phyloP scores from a whole-genome alignment of 2,888 invertebrate genomes.

The Drosophila rubida region DNA sequence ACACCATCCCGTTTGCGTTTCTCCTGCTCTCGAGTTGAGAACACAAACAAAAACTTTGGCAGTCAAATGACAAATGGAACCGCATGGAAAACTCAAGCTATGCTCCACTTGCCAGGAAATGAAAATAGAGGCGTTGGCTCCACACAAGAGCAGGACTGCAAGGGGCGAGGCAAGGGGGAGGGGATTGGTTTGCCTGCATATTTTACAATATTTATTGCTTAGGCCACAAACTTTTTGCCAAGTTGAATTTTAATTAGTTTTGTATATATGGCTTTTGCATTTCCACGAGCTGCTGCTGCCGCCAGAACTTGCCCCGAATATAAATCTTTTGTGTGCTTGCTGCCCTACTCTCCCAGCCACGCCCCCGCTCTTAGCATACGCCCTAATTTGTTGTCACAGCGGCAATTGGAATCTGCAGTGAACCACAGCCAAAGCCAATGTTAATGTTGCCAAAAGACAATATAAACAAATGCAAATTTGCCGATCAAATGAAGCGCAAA shows the following conservation, averaged over 20 bases:
- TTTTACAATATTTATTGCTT: conserved; percentile 80
- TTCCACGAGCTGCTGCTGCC: conserved; percentile 20
- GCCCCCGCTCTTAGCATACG: conserved; percentile 17
- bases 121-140: conserved; percentile 31
- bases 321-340: conserved; percentile 60
- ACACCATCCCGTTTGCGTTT: background rate
- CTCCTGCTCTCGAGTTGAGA: conserved; percentile 38
- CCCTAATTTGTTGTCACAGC: conserved; percentile 58
- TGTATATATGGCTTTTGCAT: conserved; percentile 63
- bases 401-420: conserved; percentile 57
- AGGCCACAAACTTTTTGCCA: conserved; percentile 74
- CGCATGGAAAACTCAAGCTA: conserved; percentile 64
- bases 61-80: conserved; percentile 78
- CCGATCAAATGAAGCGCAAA: conserved; percentile 69
- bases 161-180: conserved; percentile 1
- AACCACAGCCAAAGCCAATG: conserved; percentile 36
- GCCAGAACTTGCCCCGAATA: conserved; percentile 59
- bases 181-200: conserved; percentile 55
- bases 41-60: conserved; percentile 72
- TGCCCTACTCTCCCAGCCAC: conserved; percentile 4
- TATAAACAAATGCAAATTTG: conserved; percentile 62
- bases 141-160: conserved; percentile 11
- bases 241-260: conserved; percentile 81
- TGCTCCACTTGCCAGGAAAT: conserved; percentile 60
- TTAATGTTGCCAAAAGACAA: conserved; percentile 43